Evolutionary conservation across 2,888 invertebrate species (phyloP).

Genomic region (Acanthosepion lycidas): DNA sequence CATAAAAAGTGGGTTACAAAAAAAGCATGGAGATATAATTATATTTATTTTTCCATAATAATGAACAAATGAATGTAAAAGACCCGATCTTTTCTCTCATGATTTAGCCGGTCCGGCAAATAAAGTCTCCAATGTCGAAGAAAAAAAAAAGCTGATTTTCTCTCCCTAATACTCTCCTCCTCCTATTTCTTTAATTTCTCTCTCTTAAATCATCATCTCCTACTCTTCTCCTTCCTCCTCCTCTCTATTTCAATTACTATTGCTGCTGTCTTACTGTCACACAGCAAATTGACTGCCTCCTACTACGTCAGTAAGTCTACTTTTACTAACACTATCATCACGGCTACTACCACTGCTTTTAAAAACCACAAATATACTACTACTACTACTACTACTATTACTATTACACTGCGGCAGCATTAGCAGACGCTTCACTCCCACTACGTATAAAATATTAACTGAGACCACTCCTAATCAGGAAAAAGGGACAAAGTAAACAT

Average conservation of each 20-base stretch:
- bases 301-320: neutral
- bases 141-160: neutral
- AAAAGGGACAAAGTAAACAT: neutral
- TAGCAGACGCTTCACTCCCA: neutral
- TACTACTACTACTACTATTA: constrained; percentile 33
- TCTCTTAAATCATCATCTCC: neutral
- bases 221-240: neutral
- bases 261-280: neutral
- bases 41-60: neutral
- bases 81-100: neutral
- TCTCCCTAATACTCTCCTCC: neutral
- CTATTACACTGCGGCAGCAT: neutral
- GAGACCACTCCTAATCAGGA: neutral
- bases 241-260: neutral
- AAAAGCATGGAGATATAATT: neutral
- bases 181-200: neutral
- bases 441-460: neutral
- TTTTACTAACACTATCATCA: neutral
- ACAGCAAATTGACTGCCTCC: neutral
- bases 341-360: neutral
- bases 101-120: neutral
- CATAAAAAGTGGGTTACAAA: neutral
- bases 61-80: neutral
- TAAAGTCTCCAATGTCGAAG: neutral
- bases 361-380: neutral